phyloP scores from a whole-genome alignment of 1,140 invertebrate genomes.

The Rhizoglyphus robini region DNA sequence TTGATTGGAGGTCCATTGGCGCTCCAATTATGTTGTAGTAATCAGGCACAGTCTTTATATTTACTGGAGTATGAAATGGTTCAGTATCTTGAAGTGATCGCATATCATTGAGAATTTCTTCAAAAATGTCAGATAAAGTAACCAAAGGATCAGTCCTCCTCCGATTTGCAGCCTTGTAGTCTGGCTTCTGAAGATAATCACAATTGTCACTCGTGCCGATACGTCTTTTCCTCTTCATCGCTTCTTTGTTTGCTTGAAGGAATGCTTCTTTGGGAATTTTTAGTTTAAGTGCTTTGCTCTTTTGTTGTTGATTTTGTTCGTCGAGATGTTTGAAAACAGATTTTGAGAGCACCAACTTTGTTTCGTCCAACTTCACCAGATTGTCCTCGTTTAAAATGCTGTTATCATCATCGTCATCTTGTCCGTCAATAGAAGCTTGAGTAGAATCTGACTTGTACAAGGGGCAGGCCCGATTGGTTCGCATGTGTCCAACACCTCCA shows the following conservation, averaged over 20 bases:
- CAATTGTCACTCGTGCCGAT: slow-evolving; percentile 49
- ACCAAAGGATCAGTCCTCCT: slow-evolving; percentile 92
- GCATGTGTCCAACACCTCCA: slow-evolving; percentile 60
- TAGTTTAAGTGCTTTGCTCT: slow-evolving; percentile 52
- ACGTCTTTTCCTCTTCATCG: slow-evolving; percentile 46
- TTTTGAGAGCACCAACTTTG: slow-evolving; percentile 33
- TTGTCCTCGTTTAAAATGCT: slow-evolving; percentile 51
- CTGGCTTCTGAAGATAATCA: slow-evolving; percentile 80
- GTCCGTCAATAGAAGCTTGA: slow-evolving; percentile 43
- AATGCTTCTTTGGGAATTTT: slow-evolving; percentile 67
- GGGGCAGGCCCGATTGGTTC: slow-evolving; percentile 93
- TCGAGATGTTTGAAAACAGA: slow-evolving; percentile 51
- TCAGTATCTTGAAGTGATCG: slow-evolving; percentile 73
- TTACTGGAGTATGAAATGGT: slow-evolving; percentile 87
- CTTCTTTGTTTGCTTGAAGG: too few species aligned
- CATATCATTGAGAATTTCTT: slow-evolving; percentile 86
- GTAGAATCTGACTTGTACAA: slow-evolving; percentile 44
- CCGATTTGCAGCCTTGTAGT: slow-evolving; percentile 65
- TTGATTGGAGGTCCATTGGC: slow-evolving; percentile 95
- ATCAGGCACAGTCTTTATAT: slow-evolving; percentile 79
- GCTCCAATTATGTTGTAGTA: slow-evolving; percentile 80
- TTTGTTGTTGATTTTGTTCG: slow-evolving; percentile 43
- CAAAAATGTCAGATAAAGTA: slow-evolving; percentile 78
- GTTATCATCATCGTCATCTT: slow-evolving; percentile 59
- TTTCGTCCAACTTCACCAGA: slow-evolving; percentile 75